A percentile compares a stretch with the other conserved stretches of the same genome.
Conservation (phyloP, 2,797 vertebrate genomes). For the Pipistrellus pygmaeus region DNA sequence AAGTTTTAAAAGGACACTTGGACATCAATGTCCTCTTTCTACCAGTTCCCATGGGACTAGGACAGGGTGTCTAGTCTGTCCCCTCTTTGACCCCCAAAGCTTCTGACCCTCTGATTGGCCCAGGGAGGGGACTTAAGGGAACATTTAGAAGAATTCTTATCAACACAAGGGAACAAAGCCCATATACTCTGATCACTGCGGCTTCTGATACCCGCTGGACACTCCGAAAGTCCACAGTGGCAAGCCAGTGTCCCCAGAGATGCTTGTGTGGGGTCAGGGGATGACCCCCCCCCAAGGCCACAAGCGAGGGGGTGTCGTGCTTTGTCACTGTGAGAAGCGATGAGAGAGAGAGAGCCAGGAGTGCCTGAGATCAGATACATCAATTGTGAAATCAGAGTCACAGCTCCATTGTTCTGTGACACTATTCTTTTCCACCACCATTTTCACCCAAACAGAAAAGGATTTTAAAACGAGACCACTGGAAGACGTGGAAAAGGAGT, state of each 20-base stretch:
- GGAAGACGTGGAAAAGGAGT: not conserved
- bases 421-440: not conserved
- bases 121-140: not conserved
- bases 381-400: constrained; percentile 22
- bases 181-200: not conserved
- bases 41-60: not conserved
- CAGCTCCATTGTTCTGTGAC: constrained; percentile 42
- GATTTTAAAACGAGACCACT: constrained; percentile 12
- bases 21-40: not conserved
- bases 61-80: not conserved
- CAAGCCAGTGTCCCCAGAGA: constrained; percentile 45
- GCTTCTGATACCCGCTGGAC: not conserved
- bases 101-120: not conserved
- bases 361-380: constrained; percentile 32
- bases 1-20: constrained; percentile 46
- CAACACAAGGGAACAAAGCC: not conserved
- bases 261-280: not conserved
- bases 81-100: not conserved
- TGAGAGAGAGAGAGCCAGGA: not conserved
- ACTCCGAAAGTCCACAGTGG: not conserved
- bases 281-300: not conserved
- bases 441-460: constrained; percentile 19
- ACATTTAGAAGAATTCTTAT: not conserved
- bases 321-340: constrained; percentile 19
- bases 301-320: not conserved